Evolutionary conservation across 2,888 invertebrate species (phyloP).

Genomic region (Brenthis ino): DNA sequence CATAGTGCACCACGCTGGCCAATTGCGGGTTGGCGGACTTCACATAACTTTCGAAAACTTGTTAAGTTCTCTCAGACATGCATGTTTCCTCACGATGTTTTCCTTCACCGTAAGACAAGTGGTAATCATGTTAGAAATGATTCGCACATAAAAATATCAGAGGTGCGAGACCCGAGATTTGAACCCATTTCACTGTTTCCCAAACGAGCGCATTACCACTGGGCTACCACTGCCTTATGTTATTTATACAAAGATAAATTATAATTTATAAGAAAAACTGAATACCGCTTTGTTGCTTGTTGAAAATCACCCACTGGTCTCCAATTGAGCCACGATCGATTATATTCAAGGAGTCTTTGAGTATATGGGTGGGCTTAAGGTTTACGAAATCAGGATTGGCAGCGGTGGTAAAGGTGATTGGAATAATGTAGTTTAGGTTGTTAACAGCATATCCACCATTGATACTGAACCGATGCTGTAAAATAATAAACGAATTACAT

Average conservation of each 20-base stretch:
- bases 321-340: slow-evolving; percentile 59
- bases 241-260: background rate
- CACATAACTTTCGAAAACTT: too few relatives aligned
- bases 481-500: slow-evolving; percentile 27
- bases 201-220: too few relatives aligned
- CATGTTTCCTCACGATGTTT: too few relatives aligned
- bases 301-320: slow-evolving; percentile 83
- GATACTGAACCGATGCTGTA: slow-evolving; percentile 77
- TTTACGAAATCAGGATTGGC: slow-evolving; percentile 66
- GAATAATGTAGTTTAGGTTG: slow-evolving; percentile 66
- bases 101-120: too few relatives aligned
- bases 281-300: slow-evolving; percentile 83
- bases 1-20: too few relatives aligned
- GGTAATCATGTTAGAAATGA: too few relatives aligned
- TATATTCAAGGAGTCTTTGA: slow-evolving; percentile 52
- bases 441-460: slow-evolving; percentile 59
- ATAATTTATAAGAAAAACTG: background rate
- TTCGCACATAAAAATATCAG: too few relatives aligned
- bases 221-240: background rate
- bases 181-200: too few relatives aligned
- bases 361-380: slow-evolving; percentile 70
- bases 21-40: too few relatives aligned
- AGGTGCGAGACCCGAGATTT: too few relatives aligned
- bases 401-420: slow-evolving; percentile 66
- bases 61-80: too few relatives aligned